Conservation (phyloP, 2,797 vertebrate genomes). For the Hypotaenidia philippensis region DNA sequence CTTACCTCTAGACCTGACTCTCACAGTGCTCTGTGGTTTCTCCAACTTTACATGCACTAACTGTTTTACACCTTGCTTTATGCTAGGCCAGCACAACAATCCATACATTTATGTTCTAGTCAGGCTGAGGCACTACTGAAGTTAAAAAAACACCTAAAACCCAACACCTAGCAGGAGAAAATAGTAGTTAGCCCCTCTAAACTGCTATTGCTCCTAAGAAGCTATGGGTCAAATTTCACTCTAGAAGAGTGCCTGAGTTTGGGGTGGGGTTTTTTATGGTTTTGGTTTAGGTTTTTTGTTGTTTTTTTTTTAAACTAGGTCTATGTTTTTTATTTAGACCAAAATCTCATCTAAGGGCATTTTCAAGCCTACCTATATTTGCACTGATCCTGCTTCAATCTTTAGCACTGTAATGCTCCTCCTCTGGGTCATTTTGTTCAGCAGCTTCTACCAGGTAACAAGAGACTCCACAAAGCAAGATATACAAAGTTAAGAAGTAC, state of each 20-base stretch:
- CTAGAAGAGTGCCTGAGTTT: background rate
- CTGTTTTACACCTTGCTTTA: background rate
- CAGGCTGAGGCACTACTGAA: background rate
- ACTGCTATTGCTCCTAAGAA: background rate
- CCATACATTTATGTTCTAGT: accelerated
- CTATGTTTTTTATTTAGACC: background rate
- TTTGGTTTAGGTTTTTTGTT: background rate
- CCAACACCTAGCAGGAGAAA: background rate
- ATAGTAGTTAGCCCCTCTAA: background rate
- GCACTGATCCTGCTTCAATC: background rate
- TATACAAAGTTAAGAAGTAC: background rate
- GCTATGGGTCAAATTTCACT: background rate
- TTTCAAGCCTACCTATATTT: background rate
- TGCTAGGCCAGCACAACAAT: background rate
- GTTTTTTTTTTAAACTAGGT: background rate
- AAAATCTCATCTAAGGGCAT: background rate
- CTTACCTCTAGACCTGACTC: background rate
- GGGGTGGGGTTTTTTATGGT: background rate
- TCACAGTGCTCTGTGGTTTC: background rate
- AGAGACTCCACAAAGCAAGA: background rate
- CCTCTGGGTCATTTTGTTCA: background rate
- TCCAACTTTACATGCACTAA: background rate
- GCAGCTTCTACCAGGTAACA: background rate
- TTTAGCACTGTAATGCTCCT: background rate
- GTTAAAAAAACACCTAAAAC: background rate